Conservation (phyloP, 2,113 vertebrate genomes). For the Onychostoma macrolepis region DNA sequence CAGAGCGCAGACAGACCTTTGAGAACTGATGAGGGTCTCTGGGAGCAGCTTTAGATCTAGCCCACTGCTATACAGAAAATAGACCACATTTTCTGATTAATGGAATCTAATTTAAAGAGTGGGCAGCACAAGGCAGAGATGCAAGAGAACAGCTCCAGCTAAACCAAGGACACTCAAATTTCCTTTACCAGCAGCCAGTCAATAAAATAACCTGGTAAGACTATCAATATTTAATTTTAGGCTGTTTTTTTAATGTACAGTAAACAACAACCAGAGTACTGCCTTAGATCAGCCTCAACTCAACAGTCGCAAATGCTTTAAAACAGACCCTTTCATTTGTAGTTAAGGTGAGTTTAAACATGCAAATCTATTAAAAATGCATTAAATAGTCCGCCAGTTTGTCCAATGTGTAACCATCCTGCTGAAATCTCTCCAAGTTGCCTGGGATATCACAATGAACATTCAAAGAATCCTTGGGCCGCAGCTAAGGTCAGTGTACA, state of each 20-base stretch:
- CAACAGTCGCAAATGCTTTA: background rate
- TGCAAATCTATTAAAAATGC: background rate
- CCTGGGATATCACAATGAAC: background rate
- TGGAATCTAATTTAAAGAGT: conserved; percentile 5
- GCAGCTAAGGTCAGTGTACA: background rate
- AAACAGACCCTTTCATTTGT: background rate
- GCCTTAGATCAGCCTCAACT: background rate
- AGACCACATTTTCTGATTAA: conserved; percentile 16
- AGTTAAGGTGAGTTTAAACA: background rate
- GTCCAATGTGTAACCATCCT: background rate
- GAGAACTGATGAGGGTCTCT: conserved; percentile 10
- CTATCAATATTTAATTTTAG: background rate
- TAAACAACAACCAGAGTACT: background rate
- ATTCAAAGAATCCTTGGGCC: background rate
- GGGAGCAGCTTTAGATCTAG: conserved; percentile 2
- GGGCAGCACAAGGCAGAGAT: background rate
- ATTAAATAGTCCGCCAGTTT: background rate
- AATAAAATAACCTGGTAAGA: background rate
- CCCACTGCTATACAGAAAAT: background rate
- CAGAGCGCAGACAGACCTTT: background rate
- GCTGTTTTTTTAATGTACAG: background rate
- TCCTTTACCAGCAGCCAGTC: background rate
- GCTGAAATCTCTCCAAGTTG: background rate
- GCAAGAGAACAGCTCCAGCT: background rate
- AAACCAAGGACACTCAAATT: background rate